Base-by-base conservation (phyloP, 1,140 invertebrate genomes). In the Euglossa dilemma region DNA sequence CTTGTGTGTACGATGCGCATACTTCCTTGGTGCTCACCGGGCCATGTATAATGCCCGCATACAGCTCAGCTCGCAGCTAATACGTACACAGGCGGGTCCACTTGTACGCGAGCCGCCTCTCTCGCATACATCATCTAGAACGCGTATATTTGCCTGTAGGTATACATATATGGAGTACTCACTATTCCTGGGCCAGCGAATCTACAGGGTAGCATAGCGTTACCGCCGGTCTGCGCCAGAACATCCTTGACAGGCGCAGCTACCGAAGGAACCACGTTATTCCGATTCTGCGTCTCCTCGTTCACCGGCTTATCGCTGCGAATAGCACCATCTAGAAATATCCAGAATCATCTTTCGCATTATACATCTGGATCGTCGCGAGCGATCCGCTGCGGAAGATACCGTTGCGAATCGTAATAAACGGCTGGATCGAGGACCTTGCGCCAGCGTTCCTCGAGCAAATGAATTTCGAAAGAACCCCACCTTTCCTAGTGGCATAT, bases 101-200 rank as follows among this genome's bases (percentile, higher is more conserved):
- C 28, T 87, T 80, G 59, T 63, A 43, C 66, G n/a, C 43, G 56
- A 67, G 50, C 63, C 23, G 14, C 28, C 66, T 70, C 28, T 47
- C 47, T 54, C 87, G 63, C 74, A 79, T 71, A 75, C 74, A 63
- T 87, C 83, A 73, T 88, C 84, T 78, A 59, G 83, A 87, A 75
- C 86, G 87, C 67, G 78, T 83, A 89, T 86, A 86, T 86, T 86
- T 86, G 80, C 72, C 47, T 59, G 54, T 76, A 36, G 36, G 36
- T 36, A 25, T 57, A 16, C n/a, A 69, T 79, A 56, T 71, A 45
- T 18, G 54, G n/a, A 87, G 76, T 90, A 90, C 91, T 91, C 79
- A 91, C 91, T 88, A 89, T 90, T 76, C 91, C 90, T 36, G 86
- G 71, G 25, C 89, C 87, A 67, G 85, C 85, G 79, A 88, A 86